Evolutionary conservation across 2,888 invertebrate genomes (phyloP).

Genomic region (Deladenus siricidicola): DNA sequence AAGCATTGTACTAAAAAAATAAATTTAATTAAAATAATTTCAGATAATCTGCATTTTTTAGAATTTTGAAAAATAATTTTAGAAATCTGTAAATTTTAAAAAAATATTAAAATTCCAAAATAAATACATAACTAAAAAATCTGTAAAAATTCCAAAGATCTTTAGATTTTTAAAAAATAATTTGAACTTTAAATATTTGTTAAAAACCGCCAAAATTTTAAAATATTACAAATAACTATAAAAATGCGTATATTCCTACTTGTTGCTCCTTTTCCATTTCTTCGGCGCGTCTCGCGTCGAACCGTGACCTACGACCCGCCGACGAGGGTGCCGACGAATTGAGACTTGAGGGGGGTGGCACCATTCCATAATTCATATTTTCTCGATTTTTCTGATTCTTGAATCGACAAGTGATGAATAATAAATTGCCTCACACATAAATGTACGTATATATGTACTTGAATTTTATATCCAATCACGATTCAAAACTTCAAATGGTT

Average conservation of each 20-base stretch:
- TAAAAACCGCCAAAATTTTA: no score
- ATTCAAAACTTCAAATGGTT: no score
- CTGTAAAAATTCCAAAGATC: no score
- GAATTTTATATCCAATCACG: no score
- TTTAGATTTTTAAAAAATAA: no score
- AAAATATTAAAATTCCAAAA: no score
- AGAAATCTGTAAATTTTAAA: no score
- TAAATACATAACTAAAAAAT: no score
- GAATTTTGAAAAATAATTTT: neutral
- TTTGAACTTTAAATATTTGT: no score
- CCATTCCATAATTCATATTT: constrained; percentile 24
- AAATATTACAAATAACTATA: no score
- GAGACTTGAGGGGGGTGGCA: constrained; percentile 22
- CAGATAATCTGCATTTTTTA: constrained; percentile 8
- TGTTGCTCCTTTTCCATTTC: constrained; percentile 12
- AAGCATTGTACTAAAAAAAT: constrained; percentile 4
- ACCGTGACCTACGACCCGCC: neutral
- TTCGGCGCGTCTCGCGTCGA: neutral
- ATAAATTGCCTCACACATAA: neutral
- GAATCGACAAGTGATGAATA: neutral
- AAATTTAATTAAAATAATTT: neutral
- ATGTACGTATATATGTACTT: no score
- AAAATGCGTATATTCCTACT: neutral
- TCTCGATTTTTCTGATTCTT: no score
- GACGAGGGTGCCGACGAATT: neutral